Evolutionary conservation across 2,797 vertebrate genomes (phyloP).

Genomic region (Vespertilio murinus): DNA sequence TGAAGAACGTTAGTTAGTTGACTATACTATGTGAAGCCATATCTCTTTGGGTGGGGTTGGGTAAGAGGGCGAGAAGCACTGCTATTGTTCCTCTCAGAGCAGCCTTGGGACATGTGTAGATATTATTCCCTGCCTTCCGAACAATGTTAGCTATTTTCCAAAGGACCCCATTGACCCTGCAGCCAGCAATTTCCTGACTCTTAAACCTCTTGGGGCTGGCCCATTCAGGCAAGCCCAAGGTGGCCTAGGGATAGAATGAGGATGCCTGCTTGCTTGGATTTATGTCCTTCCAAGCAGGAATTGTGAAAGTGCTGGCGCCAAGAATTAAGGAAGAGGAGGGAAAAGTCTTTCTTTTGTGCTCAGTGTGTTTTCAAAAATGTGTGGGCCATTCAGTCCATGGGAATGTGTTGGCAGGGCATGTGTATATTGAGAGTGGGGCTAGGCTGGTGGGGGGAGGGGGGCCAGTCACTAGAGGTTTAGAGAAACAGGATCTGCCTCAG

Average conservation of each 20-base stretch:
- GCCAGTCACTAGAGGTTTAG: background rate
- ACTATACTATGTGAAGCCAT: background rate
- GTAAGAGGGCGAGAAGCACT: background rate
- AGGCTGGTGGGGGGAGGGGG: fast-evolving
- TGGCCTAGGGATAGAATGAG: background rate
- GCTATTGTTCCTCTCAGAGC: background rate
- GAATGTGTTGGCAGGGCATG: background rate
- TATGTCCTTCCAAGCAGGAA: constrained; percentile 59
- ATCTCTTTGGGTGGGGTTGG: background rate
- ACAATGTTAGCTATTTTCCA: constrained; percentile 67
- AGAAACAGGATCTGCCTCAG: background rate
- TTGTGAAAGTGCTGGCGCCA: background rate
- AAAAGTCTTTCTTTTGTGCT: background rate
- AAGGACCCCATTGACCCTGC: constrained; percentile 15
- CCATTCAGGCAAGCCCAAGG: constrained; percentile 52
- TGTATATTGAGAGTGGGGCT: fast-evolving
- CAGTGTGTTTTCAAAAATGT: background rate
- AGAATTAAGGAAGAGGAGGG: constrained; percentile 23
- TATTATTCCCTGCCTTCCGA: background rate
- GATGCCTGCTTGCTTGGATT: constrained; percentile 18
- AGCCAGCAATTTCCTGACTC: constrained; percentile 66
- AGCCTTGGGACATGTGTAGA: background rate
- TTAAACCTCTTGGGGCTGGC: background rate
- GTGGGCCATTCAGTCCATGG: fast-evolving
- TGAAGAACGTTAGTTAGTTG: background rate